These are phyloP conservation scores for Rhadina sibilatrix DNA, from an alignment of 2,113 vertebrate genomes.

Conservation along the genomic window DNA sequence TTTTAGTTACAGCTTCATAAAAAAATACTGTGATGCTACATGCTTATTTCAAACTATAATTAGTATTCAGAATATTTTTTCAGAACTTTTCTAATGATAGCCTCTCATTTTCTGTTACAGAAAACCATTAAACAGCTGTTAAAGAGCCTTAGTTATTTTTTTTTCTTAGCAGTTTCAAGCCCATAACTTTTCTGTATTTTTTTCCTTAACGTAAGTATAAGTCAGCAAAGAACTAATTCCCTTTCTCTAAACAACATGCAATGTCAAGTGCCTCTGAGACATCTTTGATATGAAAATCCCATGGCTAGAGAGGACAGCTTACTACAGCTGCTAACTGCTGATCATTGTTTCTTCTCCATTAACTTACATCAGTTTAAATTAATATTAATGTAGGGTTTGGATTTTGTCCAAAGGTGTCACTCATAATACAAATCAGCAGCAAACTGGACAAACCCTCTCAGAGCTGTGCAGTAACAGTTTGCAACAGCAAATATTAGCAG, in stretches of 20 bases:
- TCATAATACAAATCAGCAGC: neutral
- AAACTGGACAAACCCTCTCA: neutral
- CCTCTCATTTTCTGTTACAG: neutral
- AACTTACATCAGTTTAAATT: neutral
- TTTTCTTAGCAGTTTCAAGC: neutral
- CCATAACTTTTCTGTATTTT: neutral
- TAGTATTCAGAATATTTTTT: neutral
- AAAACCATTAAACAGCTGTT: neutral
- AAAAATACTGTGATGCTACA: neutral
- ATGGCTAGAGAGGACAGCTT: neutral
- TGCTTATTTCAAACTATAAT: neutral
- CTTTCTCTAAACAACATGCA: neutral
- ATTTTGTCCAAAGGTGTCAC: constrained; percentile 24
- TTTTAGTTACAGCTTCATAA: neutral
- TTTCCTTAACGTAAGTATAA: neutral
- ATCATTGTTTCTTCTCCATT: neutral
- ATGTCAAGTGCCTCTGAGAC: neutral
- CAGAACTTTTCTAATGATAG: neutral
- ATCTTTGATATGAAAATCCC: neutral
- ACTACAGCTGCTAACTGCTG: neutral
- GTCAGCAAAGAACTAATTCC: neutral
- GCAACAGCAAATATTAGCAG: neutral
- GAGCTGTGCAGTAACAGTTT: neutral
- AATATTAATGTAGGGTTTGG: constrained; percentile 3
- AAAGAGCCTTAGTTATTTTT: neutral